Conservation (phyloP, 2,888 invertebrate genomes). For the Eristalinus sepulchralis region DNA sequence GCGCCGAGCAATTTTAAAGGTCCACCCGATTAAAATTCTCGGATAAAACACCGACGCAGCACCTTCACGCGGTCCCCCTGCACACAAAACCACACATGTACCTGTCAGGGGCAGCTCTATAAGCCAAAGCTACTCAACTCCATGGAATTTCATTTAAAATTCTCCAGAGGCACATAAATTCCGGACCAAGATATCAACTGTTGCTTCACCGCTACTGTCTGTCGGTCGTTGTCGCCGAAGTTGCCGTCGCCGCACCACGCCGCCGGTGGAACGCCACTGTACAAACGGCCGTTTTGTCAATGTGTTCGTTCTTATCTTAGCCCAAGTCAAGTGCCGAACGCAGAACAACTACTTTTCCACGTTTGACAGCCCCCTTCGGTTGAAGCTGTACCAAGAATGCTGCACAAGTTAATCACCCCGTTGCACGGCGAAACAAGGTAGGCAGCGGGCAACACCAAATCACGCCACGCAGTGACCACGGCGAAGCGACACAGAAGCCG, state of each 20-base stretch:
- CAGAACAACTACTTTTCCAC: conserved; percentile 64
- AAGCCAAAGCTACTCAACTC: conserved; percentile 15
- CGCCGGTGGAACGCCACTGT: background rate
- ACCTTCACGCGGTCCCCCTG: background rate
- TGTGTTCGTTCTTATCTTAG: conserved; percentile 51
- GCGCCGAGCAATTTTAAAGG: background rate
- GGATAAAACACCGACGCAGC: background rate
- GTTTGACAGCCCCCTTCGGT: conserved; percentile 58
- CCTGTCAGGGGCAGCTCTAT: conserved; percentile 14
- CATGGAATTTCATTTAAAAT: conserved; percentile 59
- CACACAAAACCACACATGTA: background rate
- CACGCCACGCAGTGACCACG: conserved; percentile 44
- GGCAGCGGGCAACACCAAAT: conserved; percentile 29
- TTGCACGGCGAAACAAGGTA: conserved; percentile 20
- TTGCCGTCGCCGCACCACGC: background rate
- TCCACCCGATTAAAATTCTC: background rate
- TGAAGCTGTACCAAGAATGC: conserved; percentile 38
- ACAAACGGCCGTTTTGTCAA: conserved; percentile 46
- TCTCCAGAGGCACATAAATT: conserved; percentile 56
- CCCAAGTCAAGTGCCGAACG: conserved; percentile 62
- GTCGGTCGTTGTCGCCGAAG: conserved; percentile 11
- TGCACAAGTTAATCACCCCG: conserved; percentile 61
- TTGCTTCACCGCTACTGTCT: conserved; percentile 52
- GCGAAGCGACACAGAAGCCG: conserved; percentile 42
- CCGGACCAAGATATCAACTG: conserved; percentile 47